Evolutionary conservation across 2,888 invertebrate genomes (phyloP).

Genomic region (Amiota minor): DNA sequence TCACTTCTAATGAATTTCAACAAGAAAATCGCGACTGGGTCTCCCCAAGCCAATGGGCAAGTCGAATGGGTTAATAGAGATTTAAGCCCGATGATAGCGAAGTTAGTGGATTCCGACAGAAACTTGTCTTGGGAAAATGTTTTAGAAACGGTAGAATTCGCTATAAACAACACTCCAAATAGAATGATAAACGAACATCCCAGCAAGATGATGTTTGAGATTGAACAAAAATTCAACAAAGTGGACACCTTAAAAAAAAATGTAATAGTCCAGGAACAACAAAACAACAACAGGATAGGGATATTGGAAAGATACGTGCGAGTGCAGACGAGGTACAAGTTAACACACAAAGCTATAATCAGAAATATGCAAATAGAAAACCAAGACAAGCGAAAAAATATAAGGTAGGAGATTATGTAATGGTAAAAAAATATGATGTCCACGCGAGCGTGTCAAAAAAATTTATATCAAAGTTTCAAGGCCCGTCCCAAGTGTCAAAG

Average conservation of each 20-base stretch:
- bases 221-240: too few species aligned
- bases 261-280: too few species aligned
- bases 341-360: conserved; percentile 7
- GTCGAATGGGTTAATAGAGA: conserved; percentile 22
- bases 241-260: too few species aligned
- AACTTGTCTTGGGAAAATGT: background rate
- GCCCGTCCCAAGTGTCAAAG: conserved; percentile 9
- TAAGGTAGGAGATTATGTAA: conserved; percentile 9
- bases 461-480: conserved; percentile 6
- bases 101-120: conserved; percentile 11
- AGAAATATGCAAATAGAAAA: background rate
- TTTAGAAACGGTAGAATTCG: conserved; percentile 17
- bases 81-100: conserved; percentile 17
- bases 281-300: too few species aligned
- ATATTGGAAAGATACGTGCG: too few species aligned
- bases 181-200: background rate
- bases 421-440: conserved; percentile 10
- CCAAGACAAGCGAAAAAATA: background rate
- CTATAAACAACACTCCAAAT: conserved; percentile 3
- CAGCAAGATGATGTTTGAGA: background rate
- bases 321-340: too few species aligned
- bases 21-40: conserved; percentile 5
- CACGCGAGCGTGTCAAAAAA: conserved; percentile 11
- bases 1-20: background rate
- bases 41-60: conserved; percentile 20